Evolutionary conservation across 2,797 vertebrate species (phyloP).

Genomic region (Oreortyx pictus): DNA sequence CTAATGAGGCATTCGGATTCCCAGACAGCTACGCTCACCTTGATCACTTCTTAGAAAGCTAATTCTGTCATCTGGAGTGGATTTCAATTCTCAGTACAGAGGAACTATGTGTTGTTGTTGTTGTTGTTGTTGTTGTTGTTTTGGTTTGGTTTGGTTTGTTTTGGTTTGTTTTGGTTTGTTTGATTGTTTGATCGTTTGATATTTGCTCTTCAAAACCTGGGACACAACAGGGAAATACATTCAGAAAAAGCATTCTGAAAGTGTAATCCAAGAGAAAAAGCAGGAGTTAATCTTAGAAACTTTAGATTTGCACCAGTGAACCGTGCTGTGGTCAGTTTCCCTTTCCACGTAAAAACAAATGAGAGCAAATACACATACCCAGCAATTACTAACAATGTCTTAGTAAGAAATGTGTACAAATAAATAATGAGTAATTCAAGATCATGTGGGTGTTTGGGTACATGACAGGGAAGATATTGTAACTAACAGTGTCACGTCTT

Average conservation of each 20-base stretch:
- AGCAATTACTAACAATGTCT: constrained; percentile 1
- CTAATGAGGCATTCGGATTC: constrained; percentile 54
- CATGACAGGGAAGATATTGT: neutral
- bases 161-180: neutral
- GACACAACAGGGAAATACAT: fast-evolving
- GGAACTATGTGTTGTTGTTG: neutral
- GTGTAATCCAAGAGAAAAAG: neutral
- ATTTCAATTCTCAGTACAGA: neutral
- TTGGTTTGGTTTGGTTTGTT: neutral
- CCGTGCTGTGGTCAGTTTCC: constrained; percentile 3
- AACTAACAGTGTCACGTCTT: neutral
- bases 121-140: too few relatives aligned
- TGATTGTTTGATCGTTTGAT: neutral
- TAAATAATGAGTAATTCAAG: constrained; percentile 9
- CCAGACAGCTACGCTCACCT: constrained; percentile 48
- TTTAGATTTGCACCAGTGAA: neutral
- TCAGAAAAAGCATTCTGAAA: neutral
- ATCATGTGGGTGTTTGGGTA: neutral
- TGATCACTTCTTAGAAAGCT: constrained; percentile 58
- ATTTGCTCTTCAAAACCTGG: neutral
- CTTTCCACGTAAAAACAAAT: neutral
- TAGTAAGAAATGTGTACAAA: constrained; percentile 2
- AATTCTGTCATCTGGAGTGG: constrained; percentile 23
- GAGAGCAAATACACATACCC: neutral
- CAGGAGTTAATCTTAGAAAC: neutral